Conservation (phyloP, 2,888 invertebrate species). For the Drosophila helvetica region DNA sequence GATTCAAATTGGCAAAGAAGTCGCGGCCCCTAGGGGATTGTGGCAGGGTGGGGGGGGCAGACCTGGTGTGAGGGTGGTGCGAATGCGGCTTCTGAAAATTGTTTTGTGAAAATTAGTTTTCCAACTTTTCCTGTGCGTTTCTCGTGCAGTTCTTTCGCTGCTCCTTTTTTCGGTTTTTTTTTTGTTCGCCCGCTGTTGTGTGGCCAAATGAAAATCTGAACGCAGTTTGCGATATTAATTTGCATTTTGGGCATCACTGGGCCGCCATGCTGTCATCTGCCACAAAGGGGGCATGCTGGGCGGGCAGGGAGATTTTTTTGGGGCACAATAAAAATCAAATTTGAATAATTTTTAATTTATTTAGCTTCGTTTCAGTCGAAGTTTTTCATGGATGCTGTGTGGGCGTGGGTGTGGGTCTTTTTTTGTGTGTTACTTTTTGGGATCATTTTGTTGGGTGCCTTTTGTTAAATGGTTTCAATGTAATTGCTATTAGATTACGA, state of each 20-base stretch:
- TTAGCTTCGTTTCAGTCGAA: slow-evolving; percentile 45
- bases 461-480: slow-evolving; percentile 40
- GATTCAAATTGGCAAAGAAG: slow-evolving; percentile 72
- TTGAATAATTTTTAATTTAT: slow-evolving; percentile 78
- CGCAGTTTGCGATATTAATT: slow-evolving; percentile 74
- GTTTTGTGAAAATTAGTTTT: slow-evolving; percentile 79
- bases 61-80: slow-evolving; percentile 27
- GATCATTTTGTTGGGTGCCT: slow-evolving; percentile 24
- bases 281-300: slow-evolving; percentile 13
- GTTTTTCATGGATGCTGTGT: slow-evolving; percentile 3
- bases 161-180: slow-evolving; percentile 10
- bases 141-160: slow-evolving; percentile 27
- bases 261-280: slow-evolving; percentile 43
- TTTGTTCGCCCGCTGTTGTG: slow-evolving; percentile 15
- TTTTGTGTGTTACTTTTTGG: slow-evolving; percentile 24
- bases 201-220: slow-evolving; percentile 56
- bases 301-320: background rate
- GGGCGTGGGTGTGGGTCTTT: background rate
- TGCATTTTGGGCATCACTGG: slow-evolving; percentile 60
- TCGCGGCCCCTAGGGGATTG: slow-evolving; percentile 15
- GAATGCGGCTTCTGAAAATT: slow-evolving; percentile 66
- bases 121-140: slow-evolving; percentile 64
- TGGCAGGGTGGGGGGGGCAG: background rate
- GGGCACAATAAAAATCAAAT: slow-evolving; percentile 73
- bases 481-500: slow-evolving; percentile 61